Conservation (phyloP, 1,140 invertebrate species). For the Bicyclus anynana region DNA sequence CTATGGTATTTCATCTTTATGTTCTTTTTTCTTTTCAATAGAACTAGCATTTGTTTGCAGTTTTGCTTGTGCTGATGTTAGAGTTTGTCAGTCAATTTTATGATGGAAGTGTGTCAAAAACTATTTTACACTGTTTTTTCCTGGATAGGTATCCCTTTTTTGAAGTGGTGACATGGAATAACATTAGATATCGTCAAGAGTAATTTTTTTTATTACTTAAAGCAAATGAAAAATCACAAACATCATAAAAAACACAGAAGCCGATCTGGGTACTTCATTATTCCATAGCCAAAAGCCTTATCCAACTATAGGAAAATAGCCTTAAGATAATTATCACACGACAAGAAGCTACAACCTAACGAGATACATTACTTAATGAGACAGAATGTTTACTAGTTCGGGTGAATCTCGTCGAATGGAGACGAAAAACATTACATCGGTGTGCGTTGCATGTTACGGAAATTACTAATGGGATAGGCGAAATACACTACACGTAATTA, state of each 20-base stretch:
- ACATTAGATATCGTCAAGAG: too few relatives aligned
- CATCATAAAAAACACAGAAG: background rate
- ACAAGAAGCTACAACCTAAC: constrained; percentile 3
- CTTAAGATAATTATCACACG: constrained; percentile 10
- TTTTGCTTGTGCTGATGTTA: too few relatives aligned
- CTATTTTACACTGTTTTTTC: too few relatives aligned
- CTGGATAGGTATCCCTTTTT: too few relatives aligned
- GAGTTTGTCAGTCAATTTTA: too few relatives aligned
- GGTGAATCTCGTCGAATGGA: background rate
- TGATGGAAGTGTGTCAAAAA: too few relatives aligned
- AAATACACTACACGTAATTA: background rate
- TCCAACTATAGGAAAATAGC: background rate
- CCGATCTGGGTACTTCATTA: background rate
- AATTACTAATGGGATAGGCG: background rate
- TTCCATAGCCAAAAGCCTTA: background rate
- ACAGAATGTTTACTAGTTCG: constrained; percentile 8
- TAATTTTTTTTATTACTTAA: too few relatives aligned
- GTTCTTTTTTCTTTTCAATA: too few relatives aligned
- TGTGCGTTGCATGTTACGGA: background rate
- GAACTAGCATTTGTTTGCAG: too few relatives aligned
- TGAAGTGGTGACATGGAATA: too few relatives aligned
- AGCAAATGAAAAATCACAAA: too few relatives aligned
- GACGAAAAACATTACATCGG: background rate
- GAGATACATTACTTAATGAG: constrained; percentile 20
- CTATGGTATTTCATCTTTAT: constrained; percentile 15